These are phyloP conservation scores for Leucania comma DNA, from an alignment of 2,888 invertebrate species.

Conservation along the genomic window DNA sequence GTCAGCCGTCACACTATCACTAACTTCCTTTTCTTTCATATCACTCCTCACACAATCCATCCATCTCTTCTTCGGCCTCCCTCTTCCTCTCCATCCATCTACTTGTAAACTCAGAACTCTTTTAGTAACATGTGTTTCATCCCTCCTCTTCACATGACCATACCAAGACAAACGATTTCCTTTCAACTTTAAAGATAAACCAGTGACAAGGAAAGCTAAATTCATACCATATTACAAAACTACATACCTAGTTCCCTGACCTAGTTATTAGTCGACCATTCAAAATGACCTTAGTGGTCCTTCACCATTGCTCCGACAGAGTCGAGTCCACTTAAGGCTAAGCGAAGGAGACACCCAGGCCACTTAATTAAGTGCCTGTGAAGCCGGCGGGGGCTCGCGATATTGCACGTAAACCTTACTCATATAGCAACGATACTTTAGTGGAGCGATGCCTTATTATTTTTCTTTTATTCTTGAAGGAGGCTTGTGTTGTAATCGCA, in stretches of 20 bases:
- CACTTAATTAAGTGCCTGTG: slow-evolving; percentile 55
- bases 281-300: slow-evolving; percentile 30
- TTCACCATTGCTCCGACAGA: slow-evolving; percentile 45
- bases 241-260: slow-evolving; percentile 3
- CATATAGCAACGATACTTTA: slow-evolving; percentile 28
- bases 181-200: not conserved
- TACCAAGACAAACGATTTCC: too few species aligned
- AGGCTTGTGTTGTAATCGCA: not conserved
- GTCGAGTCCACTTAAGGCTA: slow-evolving; percentile 45
- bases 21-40: too few species aligned
- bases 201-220: not conserved
- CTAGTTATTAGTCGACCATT: slow-evolving; percentile 19
- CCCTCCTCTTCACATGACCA: too few species aligned
- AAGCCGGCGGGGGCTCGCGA: slow-evolving; percentile 21
- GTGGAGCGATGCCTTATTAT: slow-evolving; percentile 19
- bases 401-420: slow-evolving; percentile 50
- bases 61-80: too few species aligned
- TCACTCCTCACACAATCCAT: too few species aligned
- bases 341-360: slow-evolving; percentile 43
- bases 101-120: too few species aligned
- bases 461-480: not conserved
- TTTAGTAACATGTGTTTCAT: too few species aligned
- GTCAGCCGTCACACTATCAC: too few species aligned
- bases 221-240: not conserved
- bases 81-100: too few species aligned